These are phyloP conservation scores for Catocala fraxini DNA, from an alignment of 2,888 invertebrate genomes.

Conservation along the genomic window DNA sequence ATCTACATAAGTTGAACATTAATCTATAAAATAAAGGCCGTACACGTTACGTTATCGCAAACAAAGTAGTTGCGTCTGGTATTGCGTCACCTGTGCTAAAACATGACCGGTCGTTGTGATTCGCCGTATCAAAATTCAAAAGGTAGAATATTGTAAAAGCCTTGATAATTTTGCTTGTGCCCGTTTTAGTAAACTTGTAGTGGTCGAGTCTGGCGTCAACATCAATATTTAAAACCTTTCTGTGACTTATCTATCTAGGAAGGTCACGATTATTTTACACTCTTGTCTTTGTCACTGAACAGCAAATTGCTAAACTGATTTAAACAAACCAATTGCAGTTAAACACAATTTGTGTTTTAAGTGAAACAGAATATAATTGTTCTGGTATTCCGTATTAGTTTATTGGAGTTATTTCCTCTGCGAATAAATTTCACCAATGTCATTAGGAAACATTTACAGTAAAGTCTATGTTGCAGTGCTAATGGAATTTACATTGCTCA, in stretches of 20 bases:
- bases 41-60: slow-evolving; percentile 37
- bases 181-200: neutral
- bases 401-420: neutral
- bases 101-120: slow-evolving; percentile 45
- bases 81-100: slow-evolving; percentile 50
- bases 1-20: slow-evolving; percentile 27
- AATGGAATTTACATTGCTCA: slow-evolving; percentile 9
- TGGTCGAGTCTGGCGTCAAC: neutral
- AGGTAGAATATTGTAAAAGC: slow-evolving; percentile 35
- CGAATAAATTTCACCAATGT: neutral
- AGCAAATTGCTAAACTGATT: too few relatives aligned
- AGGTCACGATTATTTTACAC: too few relatives aligned
- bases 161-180: neutral
- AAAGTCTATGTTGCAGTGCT: neutral
- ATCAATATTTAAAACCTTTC: neutral
- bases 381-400: slow-evolving; percentile 7
- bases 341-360: too few relatives aligned
- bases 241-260: too few relatives aligned
- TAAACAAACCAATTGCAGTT: too few relatives aligned
- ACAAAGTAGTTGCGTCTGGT: slow-evolving; percentile 42
- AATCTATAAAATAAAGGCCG: slow-evolving; percentile 33
- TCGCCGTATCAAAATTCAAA: slow-evolving; percentile 43
- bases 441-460: neutral
- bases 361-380: too few relatives aligned
- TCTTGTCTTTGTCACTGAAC: too few relatives aligned